Evolutionary conservation across 2,113 vertebrate genomes (phyloP).

Genomic region (Corythaixoides concolor): DNA sequence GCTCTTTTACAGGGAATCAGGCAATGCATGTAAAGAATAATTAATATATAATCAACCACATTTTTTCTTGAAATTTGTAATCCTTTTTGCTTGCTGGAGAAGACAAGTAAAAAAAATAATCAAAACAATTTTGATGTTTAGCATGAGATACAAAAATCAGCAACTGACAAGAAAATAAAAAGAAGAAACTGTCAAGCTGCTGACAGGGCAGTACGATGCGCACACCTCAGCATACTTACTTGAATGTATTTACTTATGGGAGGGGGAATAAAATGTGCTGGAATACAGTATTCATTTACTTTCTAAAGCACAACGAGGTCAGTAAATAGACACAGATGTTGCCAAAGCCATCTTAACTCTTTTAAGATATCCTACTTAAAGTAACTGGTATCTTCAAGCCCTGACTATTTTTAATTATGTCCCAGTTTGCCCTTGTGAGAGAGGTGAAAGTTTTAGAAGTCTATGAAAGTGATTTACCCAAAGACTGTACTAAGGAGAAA

Average conservation of each 20-base stretch:
- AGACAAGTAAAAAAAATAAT: not conserved
- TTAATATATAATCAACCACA: not conserved
- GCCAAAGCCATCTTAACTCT: slow-evolving; percentile 5
- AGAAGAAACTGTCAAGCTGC: not conserved
- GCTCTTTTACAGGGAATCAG: not conserved
- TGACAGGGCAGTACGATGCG: not conserved
- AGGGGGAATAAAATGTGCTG: slow-evolving; percentile 28
- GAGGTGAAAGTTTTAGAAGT: not conserved
- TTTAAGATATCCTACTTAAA: not conserved
- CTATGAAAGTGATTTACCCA: not conserved
- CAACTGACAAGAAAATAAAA: not conserved
- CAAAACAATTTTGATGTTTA: not conserved
- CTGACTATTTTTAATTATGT: not conserved
- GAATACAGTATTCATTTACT: not conserved
- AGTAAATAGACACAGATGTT: not conserved
- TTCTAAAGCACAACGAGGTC: slow-evolving; percentile 10
- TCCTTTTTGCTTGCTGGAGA: not conserved
- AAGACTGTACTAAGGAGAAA: not conserved
- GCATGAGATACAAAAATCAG: not conserved
- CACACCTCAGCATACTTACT: not conserved
- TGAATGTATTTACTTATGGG: not conserved
- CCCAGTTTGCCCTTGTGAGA: not conserved
- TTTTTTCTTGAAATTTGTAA: not conserved
- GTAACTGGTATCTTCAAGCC: not conserved
- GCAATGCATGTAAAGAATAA: not conserved